Conservation (phyloP, 92 coral and sea anemone genomes). For the Galaxea fascicularis region DNA sequence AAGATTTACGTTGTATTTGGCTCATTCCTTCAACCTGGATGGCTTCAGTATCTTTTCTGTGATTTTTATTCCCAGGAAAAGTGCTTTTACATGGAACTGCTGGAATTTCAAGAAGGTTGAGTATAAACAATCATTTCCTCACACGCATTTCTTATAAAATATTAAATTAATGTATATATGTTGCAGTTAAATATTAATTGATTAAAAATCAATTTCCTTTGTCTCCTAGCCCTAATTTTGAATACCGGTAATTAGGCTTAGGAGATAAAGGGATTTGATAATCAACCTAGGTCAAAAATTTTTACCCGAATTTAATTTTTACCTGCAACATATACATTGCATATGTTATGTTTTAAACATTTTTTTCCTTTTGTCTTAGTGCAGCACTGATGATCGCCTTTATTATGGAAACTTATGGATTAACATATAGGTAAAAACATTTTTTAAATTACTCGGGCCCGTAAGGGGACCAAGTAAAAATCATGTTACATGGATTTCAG, state of each 20-base stretch:
- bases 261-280: no score
- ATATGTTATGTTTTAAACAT: neutral
- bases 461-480: no score
- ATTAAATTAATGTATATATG: no score
- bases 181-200: neutral
- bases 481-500: no score
- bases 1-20: neutral
- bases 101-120: slow-evolving; percentile 97
- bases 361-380: slow-evolving; percentile 45
- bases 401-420: slow-evolving; percentile 97
- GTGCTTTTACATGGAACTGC: slow-evolving; percentile 98
- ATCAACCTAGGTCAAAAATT: no score
- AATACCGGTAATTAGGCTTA: no score
- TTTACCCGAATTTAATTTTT: no score
- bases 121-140: neutral
- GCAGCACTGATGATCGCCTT: slow-evolving; percentile 97
- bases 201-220: neutral
- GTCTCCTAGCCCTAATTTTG: no score
- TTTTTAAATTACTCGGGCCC: neutral
- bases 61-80: slow-evolving; percentile 59
- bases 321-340: neutral
- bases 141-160: neutral
- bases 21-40: neutral
- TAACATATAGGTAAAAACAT: slow-evolving; percentile 84
- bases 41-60: neutral